Conservation (phyloP, 1,140 invertebrate species). For the Cydia fagiglandana region DNA sequence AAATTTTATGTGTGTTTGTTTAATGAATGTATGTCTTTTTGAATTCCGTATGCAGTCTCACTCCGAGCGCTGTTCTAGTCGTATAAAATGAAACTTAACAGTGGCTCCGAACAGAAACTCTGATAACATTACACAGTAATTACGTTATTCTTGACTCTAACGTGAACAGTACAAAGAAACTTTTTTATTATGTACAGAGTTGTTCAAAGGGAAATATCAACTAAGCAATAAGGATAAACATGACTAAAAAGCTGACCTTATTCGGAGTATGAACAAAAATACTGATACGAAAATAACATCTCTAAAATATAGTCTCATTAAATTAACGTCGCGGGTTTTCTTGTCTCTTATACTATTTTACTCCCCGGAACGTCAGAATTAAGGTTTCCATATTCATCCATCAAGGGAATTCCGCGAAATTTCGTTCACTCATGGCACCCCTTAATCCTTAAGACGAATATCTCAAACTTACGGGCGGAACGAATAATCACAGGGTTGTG, state of each 20-base stretch:
- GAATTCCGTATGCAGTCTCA: conserved; percentile 65
- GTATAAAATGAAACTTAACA: conserved; percentile 1
- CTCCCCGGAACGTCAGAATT: conserved; percentile 66
- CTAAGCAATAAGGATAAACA: background rate
- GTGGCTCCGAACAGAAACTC: background rate
- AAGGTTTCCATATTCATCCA: conserved; percentile 70
- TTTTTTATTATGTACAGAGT: no score
- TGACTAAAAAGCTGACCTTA: background rate
- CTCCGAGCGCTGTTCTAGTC: background rate
- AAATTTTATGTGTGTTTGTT: conserved; percentile 72
- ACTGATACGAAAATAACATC: conserved; percentile 15
- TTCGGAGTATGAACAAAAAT: background rate
- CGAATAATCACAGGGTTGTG: conserved; percentile 70
- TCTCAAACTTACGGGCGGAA: conserved; percentile 69
- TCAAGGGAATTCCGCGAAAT: conserved; percentile 70
- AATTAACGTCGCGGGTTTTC: conserved; percentile 41
- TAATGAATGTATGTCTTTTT: conserved; percentile 74
- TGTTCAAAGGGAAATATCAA: background rate
- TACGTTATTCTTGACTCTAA: background rate
- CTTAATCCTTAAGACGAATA: conserved; percentile 75
- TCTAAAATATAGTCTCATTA: conserved; percentile 54
- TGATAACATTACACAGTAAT: conserved; percentile 23
- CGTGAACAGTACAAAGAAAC: background rate
- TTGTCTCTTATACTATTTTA: conserved; percentile 62
- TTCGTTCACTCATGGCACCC: conserved; percentile 64